These are phyloP conservation scores for Danio jaintianensis DNA, from an alignment of 2,797 vertebrate species.

Conservation along the genomic window DNA sequence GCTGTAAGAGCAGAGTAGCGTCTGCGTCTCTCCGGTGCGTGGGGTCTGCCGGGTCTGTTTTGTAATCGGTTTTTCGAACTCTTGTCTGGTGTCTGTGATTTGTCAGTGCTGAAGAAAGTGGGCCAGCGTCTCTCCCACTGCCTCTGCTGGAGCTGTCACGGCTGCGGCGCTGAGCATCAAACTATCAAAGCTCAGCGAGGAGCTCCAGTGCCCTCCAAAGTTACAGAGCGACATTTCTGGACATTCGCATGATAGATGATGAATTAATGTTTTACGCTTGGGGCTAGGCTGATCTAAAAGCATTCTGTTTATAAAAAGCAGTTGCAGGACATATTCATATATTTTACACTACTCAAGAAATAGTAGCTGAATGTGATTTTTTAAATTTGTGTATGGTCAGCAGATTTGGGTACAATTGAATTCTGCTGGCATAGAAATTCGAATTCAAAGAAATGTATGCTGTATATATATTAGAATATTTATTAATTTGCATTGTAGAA, in stretches of 20 bases:
- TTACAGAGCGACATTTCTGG: slow-evolving; percentile 23
- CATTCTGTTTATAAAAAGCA: not conserved
- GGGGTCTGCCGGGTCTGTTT: slow-evolving; percentile 33
- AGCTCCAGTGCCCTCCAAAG: slow-evolving; percentile 11
- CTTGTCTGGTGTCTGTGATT: slow-evolving; percentile 37
- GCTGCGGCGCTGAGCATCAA: slow-evolving; percentile 8
- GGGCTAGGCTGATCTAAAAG: not conserved
- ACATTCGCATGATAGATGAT: not conserved
- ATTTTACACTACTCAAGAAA: not conserved
- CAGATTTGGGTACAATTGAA: not conserved
- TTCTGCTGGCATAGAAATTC: not conserved
- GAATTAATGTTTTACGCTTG: not conserved
- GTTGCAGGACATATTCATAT: not conserved
- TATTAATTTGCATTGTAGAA: too few relatives aligned
- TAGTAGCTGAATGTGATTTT: not conserved
- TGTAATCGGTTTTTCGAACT: slow-evolving; percentile 25
- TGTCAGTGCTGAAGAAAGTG: slow-evolving; percentile 49
- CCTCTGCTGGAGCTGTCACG: slow-evolving; percentile 45
- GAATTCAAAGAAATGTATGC: not conserved
- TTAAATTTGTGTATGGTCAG: not conserved
- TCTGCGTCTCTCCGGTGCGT: slow-evolving; percentile 17
- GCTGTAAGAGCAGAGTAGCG: slow-evolving; percentile 14
- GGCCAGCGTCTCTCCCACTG: slow-evolving; percentile 51
- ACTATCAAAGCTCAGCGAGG: slow-evolving; percentile 22
- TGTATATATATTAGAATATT: too few relatives aligned